Evolutionary conservation across 2,113 vertebrate species (phyloP).

Genomic region (Brachionichthys hirsutus): DNA sequence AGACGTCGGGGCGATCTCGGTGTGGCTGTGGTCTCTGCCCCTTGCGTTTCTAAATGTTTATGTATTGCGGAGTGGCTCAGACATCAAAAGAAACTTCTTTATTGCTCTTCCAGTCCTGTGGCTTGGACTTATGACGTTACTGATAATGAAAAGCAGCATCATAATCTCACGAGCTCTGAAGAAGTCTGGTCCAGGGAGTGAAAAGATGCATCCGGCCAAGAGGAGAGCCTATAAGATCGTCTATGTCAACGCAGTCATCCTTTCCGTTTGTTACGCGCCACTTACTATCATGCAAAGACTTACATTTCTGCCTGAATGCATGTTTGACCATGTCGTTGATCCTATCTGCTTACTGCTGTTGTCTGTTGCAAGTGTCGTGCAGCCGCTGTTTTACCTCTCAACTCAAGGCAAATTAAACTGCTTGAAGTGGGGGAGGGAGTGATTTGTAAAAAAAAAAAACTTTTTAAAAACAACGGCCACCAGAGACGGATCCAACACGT

Average conservation of each 20-base stretch:
- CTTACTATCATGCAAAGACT: rapidly evolving
- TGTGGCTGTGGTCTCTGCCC: conserved; percentile 22
- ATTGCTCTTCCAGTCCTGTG: rapidly evolving
- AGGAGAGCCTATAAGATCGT: conserved; percentile 36
- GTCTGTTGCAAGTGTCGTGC: conserved; percentile 31
- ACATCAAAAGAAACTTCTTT: rapidly evolving
- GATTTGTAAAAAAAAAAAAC: neutral
- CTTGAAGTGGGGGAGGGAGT: neutral
- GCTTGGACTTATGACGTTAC: rapidly evolving
- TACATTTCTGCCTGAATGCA: rapidly evolving
- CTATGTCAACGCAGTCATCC: neutral
- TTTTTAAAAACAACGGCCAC: neutral
- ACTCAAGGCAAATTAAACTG: conserved; percentile 15
- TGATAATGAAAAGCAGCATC: conserved; percentile 8
- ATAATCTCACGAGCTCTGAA: conserved; percentile 2
- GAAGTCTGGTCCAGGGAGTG: conserved; percentile 3
- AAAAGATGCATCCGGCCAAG: conserved; percentile 34
- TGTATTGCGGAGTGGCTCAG: rapidly evolving
- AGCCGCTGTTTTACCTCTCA: conserved; percentile 45
- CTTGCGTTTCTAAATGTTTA: rapidly evolving
- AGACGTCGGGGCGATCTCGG: conserved; percentile 6
- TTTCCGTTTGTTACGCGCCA: conserved; percentile 17
- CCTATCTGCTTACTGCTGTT: neutral
- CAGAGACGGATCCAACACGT: neutral
- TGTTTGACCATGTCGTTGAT: rapidly evolving